Evolutionary conservation across 2,888 invertebrate species (phyloP).

Genomic region (Caenorhabditis drosophilae): DNA sequence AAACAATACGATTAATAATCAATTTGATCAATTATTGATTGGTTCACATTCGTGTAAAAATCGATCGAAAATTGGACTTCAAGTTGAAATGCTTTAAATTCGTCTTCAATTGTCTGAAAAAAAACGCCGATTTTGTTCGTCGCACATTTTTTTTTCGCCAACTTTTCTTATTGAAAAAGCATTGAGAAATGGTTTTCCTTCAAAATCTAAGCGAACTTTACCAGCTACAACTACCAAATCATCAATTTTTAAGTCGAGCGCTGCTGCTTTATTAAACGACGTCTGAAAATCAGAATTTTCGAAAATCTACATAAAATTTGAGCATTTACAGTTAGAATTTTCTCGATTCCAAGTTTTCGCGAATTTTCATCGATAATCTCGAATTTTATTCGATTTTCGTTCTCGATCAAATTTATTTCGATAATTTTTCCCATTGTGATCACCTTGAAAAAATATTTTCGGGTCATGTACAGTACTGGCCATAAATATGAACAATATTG

Average conservation of each 20-base stretch:
- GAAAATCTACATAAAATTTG: background rate
- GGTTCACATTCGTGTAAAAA: background rate
- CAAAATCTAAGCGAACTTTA: slow-evolving; percentile 10
- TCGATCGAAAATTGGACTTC: background rate
- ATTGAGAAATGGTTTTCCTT: slow-evolving; percentile 14
- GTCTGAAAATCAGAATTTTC: slow-evolving; percentile 7
- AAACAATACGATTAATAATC: background rate
- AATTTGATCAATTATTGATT: too few species aligned
- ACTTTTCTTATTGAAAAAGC: slow-evolving; percentile 9
- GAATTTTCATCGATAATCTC: background rate
- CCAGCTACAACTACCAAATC: slow-evolving; percentile 12
- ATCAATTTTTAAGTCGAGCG: background rate
- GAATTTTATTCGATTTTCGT: background rate
- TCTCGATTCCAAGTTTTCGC: slow-evolving; percentile 4
- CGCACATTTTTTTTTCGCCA: background rate
- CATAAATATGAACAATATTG: too few species aligned
- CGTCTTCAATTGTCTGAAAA: background rate
- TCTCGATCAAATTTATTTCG: background rate
- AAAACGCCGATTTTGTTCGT: too few species aligned
- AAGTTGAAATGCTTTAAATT: background rate
- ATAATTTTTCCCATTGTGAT: slow-evolving; percentile 1
- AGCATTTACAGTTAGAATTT: slow-evolving; percentile 8
- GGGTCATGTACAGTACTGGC: too few species aligned
- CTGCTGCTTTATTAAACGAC: slow-evolving; percentile 5
- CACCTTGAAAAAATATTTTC: background rate